These are phyloP conservation scores for Thalpophila matura DNA, from an alignment of 2,888 invertebrate genomes.

Conservation along the genomic window DNA sequence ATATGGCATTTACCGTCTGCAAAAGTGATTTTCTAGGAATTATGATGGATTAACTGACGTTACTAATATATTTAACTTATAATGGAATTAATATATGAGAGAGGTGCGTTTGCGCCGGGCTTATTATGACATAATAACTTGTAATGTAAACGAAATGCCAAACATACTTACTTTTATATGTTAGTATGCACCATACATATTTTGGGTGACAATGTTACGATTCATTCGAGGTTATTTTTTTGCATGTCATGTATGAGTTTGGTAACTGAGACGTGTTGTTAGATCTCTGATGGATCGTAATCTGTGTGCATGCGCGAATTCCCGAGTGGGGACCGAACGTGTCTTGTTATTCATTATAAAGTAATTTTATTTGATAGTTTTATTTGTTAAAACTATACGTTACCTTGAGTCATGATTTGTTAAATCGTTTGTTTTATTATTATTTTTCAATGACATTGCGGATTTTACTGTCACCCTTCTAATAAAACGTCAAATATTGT, in stretches of 20 bases:
- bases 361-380: slow-evolving; percentile 87
- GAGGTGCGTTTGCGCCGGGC: slow-evolving; percentile 61
- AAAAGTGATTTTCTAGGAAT: slow-evolving; percentile 87
- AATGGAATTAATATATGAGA: slow-evolving; percentile 73
- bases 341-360: slow-evolving; percentile 82
- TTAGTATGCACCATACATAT: slow-evolving; percentile 76
- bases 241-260: slow-evolving; percentile 53
- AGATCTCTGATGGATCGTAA: slow-evolving; percentile 69
- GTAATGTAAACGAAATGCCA: slow-evolving; percentile 79
- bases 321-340: slow-evolving; percentile 51
- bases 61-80: slow-evolving; percentile 82
- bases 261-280: slow-evolving; percentile 23
- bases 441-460: slow-evolving; percentile 88
- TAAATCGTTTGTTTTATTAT: slow-evolving; percentile 89
- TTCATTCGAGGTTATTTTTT: slow-evolving; percentile 71
- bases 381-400: slow-evolving; percentile 88
- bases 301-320: slow-evolving; percentile 47
- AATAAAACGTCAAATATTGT: slow-evolving; percentile 90
- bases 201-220: slow-evolving; percentile 74
- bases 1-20: slow-evolving; percentile 90
- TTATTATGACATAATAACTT: slow-evolving; percentile 69
- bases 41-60: slow-evolving; percentile 83
- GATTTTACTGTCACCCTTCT: slow-evolving; percentile 89
- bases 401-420: slow-evolving; percentile 90
- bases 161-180: slow-evolving; percentile 77